Conservation (phyloP, 53 echinoderm and acorn worm genomes). For the Arbacia lixula region DNA sequence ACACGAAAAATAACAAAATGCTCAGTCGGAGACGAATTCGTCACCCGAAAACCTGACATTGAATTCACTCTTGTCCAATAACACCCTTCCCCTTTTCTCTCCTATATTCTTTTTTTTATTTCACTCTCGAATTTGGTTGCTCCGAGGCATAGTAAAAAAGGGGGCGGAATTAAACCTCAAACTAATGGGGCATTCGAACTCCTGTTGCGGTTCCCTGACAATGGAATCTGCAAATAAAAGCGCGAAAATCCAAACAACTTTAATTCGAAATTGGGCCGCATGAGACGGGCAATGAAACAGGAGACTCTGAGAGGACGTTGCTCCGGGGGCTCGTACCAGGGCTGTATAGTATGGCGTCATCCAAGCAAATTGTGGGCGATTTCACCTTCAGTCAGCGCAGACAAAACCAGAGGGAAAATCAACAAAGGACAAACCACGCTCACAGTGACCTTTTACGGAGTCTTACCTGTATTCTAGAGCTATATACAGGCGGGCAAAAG, state of each 20-base stretch:
- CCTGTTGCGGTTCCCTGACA: constrained; percentile 50
- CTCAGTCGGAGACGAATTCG: constrained; percentile 35
- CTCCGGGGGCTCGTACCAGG: constrained; percentile 12
- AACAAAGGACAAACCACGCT: too few relatives aligned
- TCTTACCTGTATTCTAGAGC: too few relatives aligned
- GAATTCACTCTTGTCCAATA: not conserved
- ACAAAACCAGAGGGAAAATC: too few relatives aligned
- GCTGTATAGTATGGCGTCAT: constrained; percentile 46
- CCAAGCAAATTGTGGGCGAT: constrained; percentile 43
- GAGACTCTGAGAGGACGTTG: too few relatives aligned
- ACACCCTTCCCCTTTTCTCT: not conserved
- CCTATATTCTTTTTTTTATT: not conserved
- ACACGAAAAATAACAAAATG: constrained; percentile 30
- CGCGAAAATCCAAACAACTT: constrained; percentile 56
- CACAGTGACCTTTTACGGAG: too few relatives aligned
- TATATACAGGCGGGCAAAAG: too few relatives aligned
- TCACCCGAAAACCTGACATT: constrained; percentile 5
- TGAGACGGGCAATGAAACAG: constrained; percentile 37
- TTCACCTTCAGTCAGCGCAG: constrained; percentile 30
- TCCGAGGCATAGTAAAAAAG: constrained; percentile 34
- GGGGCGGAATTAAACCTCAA: constrained; percentile 53
- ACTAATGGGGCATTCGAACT: constrained; percentile 61
- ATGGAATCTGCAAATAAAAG: constrained; percentile 50
- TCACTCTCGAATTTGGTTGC: constrained; percentile 25
- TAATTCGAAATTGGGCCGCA: constrained; percentile 48